Evolutionary conservation across 2,797 vertebrate species (phyloP).

Genomic region (Sandelia bainsii): DNA sequence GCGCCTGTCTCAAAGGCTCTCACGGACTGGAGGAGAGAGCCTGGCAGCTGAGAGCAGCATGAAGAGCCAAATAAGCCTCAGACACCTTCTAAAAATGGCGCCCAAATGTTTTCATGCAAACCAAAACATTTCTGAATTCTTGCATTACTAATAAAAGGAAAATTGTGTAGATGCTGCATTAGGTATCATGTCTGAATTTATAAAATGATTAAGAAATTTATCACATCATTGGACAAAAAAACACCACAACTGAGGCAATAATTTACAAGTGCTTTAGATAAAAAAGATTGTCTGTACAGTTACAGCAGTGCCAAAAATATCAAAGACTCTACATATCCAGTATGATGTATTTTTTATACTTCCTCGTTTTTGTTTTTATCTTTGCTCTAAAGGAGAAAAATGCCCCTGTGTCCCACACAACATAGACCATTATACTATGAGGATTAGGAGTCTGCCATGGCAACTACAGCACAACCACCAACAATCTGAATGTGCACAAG

Average conservation of each 20-base stretch:
- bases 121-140: constrained; percentile 27
- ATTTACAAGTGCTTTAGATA: neutral
- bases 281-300: neutral
- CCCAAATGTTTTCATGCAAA: constrained; percentile 53
- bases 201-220: neutral
- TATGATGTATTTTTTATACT: no score
- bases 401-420: neutral
- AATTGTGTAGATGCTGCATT: neutral
- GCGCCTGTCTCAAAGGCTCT: constrained; percentile 69
- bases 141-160: constrained; percentile 7
- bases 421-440: neutral
- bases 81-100: constrained; percentile 72
- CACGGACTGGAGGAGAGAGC: constrained; percentile 62
- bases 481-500: constrained; percentile 25
- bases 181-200: neutral
- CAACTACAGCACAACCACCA: constrained; percentile 14
- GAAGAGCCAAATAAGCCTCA: constrained; percentile 54
- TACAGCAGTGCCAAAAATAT: neutral
- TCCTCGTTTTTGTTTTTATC: neutral
- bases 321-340: neutral
- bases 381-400: neutral
- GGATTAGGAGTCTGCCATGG: constrained; percentile 21
- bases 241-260: neutral
- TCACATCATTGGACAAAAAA: neutral
- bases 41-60: constrained; percentile 67